Percentiles rank a stretch among this genome's conserved stretches.
Conservation (phyloP, 2,113 vertebrate species). For the Oncorhynchus gorbuscha region DNA sequence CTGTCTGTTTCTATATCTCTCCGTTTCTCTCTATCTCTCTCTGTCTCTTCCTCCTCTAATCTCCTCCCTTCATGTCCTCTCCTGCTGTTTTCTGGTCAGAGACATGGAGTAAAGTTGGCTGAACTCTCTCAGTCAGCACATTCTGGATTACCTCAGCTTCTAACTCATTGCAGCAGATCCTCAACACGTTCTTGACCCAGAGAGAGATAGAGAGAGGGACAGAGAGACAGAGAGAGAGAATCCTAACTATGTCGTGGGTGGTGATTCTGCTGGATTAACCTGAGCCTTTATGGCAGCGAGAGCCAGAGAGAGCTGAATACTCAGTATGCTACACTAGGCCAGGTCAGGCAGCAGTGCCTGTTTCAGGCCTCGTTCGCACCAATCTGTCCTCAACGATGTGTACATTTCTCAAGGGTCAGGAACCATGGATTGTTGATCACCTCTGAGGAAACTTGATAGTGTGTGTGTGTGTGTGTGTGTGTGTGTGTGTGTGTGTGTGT, state of each 20-base stretch:
- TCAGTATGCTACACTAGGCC: background rate
- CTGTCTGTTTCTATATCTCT: no score
- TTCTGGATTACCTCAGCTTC: slow-evolving; percentile 20
- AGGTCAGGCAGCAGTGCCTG: background rate
- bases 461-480: no score
- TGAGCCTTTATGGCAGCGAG: background rate
- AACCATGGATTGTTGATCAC: slow-evolving; percentile 27
- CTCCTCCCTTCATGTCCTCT: background rate
- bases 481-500: no score
- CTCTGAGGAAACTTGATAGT: background rate
- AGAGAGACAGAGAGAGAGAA: background rate
- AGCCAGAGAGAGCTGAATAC: background rate
- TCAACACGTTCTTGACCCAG: background rate
- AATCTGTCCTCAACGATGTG: slow-evolving; percentile 14
- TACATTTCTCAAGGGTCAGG: slow-evolving; percentile 26
- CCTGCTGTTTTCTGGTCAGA: slow-evolving; percentile 19
- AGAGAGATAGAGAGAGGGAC: background rate
- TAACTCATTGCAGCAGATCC: background rate
- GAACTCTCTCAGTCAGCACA: slow-evolving; percentile 20
- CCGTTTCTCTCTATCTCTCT: no score
- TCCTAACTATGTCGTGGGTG: background rate
- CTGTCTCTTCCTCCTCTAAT: no score
- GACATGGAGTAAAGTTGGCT: slow-evolving; percentile 20
- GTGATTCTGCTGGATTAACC: background rate
- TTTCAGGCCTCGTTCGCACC: background rate